Percentiles rank a stretch among this genome's conserved stretches.
phyloP scores from a whole-genome alignment of 1,140 invertebrate genomes.

The Penaeus chinensis region DNA sequence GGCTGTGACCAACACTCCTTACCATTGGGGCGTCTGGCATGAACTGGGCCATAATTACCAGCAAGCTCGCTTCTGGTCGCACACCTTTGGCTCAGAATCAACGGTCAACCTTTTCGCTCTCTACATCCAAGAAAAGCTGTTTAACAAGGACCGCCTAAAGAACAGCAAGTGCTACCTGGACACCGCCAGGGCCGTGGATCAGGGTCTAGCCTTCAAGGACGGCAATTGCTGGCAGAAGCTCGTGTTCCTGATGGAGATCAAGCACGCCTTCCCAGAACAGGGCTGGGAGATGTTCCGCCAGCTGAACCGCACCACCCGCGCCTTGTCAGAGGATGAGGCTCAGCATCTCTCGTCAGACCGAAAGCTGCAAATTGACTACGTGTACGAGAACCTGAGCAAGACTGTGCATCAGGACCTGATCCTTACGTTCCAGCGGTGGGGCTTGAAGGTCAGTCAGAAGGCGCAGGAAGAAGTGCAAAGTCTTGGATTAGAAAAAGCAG shows the following conservation, averaged over 20 bases:
- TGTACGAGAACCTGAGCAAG: conserved; percentile 17
- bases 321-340: conserved; percentile 2
- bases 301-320: conserved; percentile 13
- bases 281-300: conserved; percentile 35
- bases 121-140: conserved; percentile 35
- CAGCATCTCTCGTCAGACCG: background rate
- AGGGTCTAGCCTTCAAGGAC: conserved; percentile 8
- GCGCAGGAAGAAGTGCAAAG: conserved; percentile 6
- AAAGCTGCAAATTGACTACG: conserved; percentile 20
- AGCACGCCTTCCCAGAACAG: conserved; percentile 21
- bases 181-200: conserved; percentile 33
- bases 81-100: conserved; percentile 33
- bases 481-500: conserved; percentile 4
- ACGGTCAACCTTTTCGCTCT: conserved; percentile 44
- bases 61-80: conserved; percentile 6
- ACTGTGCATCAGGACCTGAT: conserved; percentile 18
- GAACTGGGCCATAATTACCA: too few relatives aligned
- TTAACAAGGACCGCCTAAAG: conserved; percentile 14
- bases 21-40: too few relatives aligned
- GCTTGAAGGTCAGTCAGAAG: background rate
- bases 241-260: conserved; percentile 45
- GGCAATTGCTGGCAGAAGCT: conserved; percentile 34
- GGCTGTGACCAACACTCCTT: too few relatives aligned
- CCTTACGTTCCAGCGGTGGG: conserved; percentile 35
- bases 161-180: conserved; percentile 1